Conservation (phyloP, 1,140 invertebrate species). For the Drosophila bocki region DNA sequence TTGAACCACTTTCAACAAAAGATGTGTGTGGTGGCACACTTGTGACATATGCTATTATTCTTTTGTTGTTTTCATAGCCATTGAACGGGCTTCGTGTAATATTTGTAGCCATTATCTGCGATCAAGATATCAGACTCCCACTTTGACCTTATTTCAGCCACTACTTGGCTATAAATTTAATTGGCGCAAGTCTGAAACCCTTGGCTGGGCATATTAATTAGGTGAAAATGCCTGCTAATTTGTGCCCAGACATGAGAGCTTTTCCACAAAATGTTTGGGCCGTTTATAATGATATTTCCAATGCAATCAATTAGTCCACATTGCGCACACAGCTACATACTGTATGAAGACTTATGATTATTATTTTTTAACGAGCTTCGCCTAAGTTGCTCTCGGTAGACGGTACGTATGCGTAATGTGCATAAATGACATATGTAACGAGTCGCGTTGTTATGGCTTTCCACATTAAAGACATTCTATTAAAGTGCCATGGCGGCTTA, state of each 20-base stretch:
- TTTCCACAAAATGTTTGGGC: slow-evolving; percentile 23
- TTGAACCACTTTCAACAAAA: slow-evolving; percentile 41
- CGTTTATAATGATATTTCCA: slow-evolving; percentile 40
- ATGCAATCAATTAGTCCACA: slow-evolving; percentile 67
- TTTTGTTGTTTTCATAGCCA: slow-evolving; percentile 20
- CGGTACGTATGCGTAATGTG: slow-evolving; percentile 51
- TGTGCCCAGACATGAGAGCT: slow-evolving; percentile 19
- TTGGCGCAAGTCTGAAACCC: slow-evolving; percentile 20
- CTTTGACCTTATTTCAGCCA: slow-evolving; percentile 2
- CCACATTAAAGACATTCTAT: slow-evolving; percentile 72
- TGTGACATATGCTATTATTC: slow-evolving; percentile 18
- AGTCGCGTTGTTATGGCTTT: slow-evolving; percentile 61
- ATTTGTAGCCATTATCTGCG: slow-evolving; percentile 2
- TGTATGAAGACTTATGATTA: slow-evolving; percentile 40
- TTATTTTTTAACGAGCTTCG: slow-evolving; percentile 75
- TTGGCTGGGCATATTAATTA: slow-evolving; percentile 21
- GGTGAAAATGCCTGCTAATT: slow-evolving; percentile 9
- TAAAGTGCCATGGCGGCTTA: slow-evolving; percentile 64
- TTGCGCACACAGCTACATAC: slow-evolving; percentile 53
- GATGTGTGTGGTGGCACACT: slow-evolving; percentile 23
- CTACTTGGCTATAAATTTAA: background rate
- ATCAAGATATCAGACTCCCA: slow-evolving; percentile 29
- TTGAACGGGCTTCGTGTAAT: slow-evolving; percentile 11
- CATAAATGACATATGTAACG: slow-evolving; percentile 64
- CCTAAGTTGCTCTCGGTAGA: slow-evolving; percentile 36